A percentile compares a stretch with the other conserved stretches of the same genome.
phyloP scores from a whole-genome alignment of 2,113 vertebrate species.

The Nothoprocta perdicaria region DNA sequence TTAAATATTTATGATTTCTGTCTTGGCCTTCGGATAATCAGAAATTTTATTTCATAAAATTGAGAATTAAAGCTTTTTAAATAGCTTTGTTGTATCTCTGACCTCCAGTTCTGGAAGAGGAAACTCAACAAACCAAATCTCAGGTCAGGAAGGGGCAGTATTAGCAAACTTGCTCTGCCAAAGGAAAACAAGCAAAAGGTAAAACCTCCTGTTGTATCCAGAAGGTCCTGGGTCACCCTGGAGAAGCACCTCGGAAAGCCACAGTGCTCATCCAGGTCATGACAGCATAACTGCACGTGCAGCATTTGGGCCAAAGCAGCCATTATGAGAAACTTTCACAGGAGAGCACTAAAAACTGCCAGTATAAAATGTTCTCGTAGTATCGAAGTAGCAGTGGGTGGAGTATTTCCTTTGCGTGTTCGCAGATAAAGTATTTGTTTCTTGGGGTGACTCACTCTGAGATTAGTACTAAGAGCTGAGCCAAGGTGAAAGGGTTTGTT shows the following conservation, averaged over 20 bases:
- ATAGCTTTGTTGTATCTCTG: background rate
- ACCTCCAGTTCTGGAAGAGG: slow-evolving; percentile 60
- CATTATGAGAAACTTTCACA: background rate
- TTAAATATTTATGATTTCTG: slow-evolving; percentile 40
- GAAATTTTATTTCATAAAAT: slow-evolving; percentile 72
- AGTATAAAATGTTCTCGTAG: background rate
- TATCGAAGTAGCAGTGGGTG: background rate
- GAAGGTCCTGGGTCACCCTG: accelerated
- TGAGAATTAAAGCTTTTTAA: slow-evolving; percentile 59
- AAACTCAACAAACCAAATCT: slow-evolving; percentile 61
- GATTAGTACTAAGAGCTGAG: background rate
- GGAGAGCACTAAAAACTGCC: background rate
- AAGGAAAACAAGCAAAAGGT: slow-evolving; percentile 50
- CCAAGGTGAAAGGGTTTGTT: slow-evolving; percentile 19
- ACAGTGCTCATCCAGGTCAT: background rate
- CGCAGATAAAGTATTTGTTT: background rate
- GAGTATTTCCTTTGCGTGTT: background rate
- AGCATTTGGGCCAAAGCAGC: background rate
- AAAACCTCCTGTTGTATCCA: slow-evolving; percentile 18
- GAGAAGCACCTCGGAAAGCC: background rate
- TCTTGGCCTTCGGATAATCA: slow-evolving; percentile 73
- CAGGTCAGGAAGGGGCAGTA: slow-evolving; percentile 69
- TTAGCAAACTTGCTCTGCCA: slow-evolving; percentile 55
- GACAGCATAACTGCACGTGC: background rate
- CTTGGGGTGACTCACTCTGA: background rate